A percentile compares a stretch with the other conserved stretches of the same genome.
These are phyloP conservation scores for Drosophila yooni DNA, from an alignment of 2,888 invertebrate genomes.

Conservation along the genomic window DNA sequence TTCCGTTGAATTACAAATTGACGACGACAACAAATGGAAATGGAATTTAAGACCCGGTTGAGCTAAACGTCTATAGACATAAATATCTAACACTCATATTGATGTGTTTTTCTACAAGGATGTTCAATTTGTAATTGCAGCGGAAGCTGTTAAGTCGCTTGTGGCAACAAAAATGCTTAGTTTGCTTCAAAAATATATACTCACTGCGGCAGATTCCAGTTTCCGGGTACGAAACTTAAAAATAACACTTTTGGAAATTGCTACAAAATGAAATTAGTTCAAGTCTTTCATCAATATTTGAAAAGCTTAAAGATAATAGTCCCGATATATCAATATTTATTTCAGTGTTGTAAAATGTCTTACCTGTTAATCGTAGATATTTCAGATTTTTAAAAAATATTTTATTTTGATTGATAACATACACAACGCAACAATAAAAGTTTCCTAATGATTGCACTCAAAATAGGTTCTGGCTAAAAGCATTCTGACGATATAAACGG, in stretches of 20 bases:
- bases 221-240: not conserved
- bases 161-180: not conserved
- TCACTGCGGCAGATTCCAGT: not conserved
- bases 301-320: not conserved
- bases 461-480: not conserved
- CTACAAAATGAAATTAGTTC: not conserved
- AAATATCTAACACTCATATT: not conserved
- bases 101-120: not conserved
- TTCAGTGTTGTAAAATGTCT: not conserved
- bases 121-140: not conserved
- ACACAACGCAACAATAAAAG: not conserved
- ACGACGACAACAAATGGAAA: conserved; percentile 1
- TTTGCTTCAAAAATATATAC: too few species aligned
- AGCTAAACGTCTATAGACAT: not conserved
- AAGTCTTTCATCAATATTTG: not conserved
- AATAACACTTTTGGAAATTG: not conserved
- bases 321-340: not conserved
- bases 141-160: not conserved
- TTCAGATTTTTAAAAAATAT: not conserved
- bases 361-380: not conserved
- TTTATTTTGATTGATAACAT: not conserved
- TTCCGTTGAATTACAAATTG: conserved; percentile 52
- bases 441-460: not conserved
- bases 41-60: not conserved
- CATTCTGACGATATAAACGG: not conserved